Base-by-base conservation (phyloP, 1,140 invertebrate species). In the honey bee (Apis mellifera) region DNA sequence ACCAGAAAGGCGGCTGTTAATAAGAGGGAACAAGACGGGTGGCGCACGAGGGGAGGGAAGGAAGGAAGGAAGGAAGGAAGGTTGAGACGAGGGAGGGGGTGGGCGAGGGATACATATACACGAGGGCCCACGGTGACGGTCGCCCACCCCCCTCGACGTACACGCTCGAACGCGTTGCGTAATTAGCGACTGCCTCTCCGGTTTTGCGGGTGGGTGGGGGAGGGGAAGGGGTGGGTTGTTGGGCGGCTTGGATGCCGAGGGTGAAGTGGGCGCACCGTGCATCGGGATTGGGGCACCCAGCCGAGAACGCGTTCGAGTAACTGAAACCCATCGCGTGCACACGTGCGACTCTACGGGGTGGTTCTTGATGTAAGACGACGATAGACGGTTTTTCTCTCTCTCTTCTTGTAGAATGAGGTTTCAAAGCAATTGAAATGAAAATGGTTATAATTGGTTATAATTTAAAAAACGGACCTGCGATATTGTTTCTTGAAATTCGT, bases 131-230 rank as follows among this genome's bases (percentile, higher is more conserved):
- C 32, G 32, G 32, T 85, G 80, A 84, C 79, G 86, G 83, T 84
- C 68, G 88, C 82, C 32, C 81, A 89, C 88, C 83, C 84, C 84
- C 88, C 83, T 82, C 80, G 83, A 77, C 66, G 60, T 79, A 60
- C 21, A 90, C 87, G 89, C 89, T 90, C 87, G 89, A 90, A 90
- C 87, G 86, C 89, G 83, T 89, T 86, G 84, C 89, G 89, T 90
- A 90, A 90, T 90, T 90, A 90, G 89, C 89, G 89, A 90, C 85
- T 89, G 84, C 86, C 84, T 87, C 84, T 84, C 85, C 76, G 86
- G 79, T 89, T 90, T 90, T 89, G 84, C 78, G 78, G 84, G 82
- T 82, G 83, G 79, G 54, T 7, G 83, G 69, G 70, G 70, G 78
- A 32, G 32, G 32, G 32, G 2, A 3, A 32, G 32, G 32, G 32